Conservation (phyloP, 2,797 vertebrate genomes). For the Acipenser oxyrinchus region DNA sequence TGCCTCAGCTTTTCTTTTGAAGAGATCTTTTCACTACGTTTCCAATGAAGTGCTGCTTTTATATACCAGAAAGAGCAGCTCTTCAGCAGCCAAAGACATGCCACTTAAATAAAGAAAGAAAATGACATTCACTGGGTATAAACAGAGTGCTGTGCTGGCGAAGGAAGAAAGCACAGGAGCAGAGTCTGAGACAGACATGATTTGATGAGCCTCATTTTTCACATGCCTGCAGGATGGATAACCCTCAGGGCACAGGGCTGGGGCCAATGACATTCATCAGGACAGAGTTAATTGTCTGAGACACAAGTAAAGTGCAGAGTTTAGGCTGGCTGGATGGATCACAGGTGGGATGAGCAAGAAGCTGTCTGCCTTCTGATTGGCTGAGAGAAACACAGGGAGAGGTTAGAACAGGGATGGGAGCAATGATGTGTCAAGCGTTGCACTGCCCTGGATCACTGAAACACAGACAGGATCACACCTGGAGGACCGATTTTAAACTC, state of each 20-base stretch:
- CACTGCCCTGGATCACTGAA: slow-evolving; percentile 6
- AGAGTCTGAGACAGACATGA: not conserved
- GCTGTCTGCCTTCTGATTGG: not conserved
- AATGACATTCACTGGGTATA: too few species aligned
- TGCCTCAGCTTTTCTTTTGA: too few species aligned
- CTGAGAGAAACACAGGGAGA: not conserved
- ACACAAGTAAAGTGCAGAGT: not conserved
- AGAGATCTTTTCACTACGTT: too few species aligned
- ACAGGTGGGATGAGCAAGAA: not conserved
- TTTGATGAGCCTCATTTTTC: slow-evolving; percentile 12
- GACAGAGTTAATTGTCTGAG: slow-evolving; percentile 24
- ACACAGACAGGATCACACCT: slow-evolving; percentile 11
- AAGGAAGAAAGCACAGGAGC: not conserved
- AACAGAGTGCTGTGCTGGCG: not conserved
- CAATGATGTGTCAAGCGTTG: not conserved
- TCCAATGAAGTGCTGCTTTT: too few species aligned
- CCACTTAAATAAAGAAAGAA: too few species aligned
- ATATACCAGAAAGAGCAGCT: too few species aligned
- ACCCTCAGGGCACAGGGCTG: slow-evolving; percentile 54
- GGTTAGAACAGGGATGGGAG: not conserved
- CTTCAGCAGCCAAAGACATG: too few species aligned
- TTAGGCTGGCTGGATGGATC: not conserved
- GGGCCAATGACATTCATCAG: slow-evolving; percentile 64
- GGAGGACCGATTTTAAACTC: not conserved
- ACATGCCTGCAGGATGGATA: slow-evolving; percentile 14